Evolutionary conservation across 2,888 invertebrate species (phyloP).

Genomic region (Drosophila histrio): DNA sequence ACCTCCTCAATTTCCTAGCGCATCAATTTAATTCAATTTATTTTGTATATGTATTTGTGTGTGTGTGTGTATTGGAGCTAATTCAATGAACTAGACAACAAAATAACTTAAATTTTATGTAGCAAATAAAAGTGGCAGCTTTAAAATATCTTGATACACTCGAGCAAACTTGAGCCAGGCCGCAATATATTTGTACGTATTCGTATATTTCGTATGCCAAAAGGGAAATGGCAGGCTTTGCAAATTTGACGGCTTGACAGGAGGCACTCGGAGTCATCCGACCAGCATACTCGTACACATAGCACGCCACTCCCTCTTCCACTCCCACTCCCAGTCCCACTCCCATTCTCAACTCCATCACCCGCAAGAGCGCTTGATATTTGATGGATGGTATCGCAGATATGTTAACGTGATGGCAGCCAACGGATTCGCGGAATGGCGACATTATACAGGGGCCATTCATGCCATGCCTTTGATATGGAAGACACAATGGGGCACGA

Average conservation of each 20-base stretch:
- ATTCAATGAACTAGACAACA: constrained; percentile 71
- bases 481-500: constrained; percentile 17
- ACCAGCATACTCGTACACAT: constrained; percentile 12
- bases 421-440: constrained; percentile 57
- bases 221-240: constrained; percentile 23
- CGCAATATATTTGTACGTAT: not conserved
- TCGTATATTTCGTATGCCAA: not conserved
- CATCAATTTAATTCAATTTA: constrained; percentile 74
- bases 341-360: constrained; percentile 19
- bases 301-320: not conserved
- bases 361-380: constrained; percentile 57
- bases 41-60: constrained; percentile 34
- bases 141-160: constrained; percentile 53
- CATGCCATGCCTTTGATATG: constrained; percentile 56
- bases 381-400: constrained; percentile 77
- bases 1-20: constrained; percentile 49
- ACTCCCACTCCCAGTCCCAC: not conserved
- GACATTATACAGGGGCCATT: constrained; percentile 30
- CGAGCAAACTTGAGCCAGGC: constrained; percentile 13
- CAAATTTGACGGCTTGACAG: constrained; percentile 61
- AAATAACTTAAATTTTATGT: constrained; percentile 66
- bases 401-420: constrained; percentile 68
- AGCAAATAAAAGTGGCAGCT: constrained; percentile 30
- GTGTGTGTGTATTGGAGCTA: constrained; percentile 42
- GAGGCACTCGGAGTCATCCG: constrained; percentile 33